These are phyloP conservation scores for Apus apus DNA, from an alignment of 2,113 vertebrate species.

Conservation along the genomic window DNA sequence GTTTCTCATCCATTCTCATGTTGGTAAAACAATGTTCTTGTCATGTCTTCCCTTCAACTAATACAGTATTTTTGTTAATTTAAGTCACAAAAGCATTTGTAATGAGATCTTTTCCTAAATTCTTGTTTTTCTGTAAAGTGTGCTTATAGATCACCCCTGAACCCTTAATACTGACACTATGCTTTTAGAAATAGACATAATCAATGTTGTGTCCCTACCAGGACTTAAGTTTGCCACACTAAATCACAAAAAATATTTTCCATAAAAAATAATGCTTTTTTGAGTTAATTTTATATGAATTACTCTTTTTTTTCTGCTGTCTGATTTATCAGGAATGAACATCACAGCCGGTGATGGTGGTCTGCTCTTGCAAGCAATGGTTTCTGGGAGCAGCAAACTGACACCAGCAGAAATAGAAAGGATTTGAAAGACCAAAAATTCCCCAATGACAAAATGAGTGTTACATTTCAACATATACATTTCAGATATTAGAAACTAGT, in stretches of 20 bases:
- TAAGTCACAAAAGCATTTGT: neutral
- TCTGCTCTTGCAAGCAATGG: neutral
- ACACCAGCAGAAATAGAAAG: neutral
- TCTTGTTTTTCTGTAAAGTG: neutral
- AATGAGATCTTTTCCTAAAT: neutral
- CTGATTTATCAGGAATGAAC: neutral
- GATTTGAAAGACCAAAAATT: neutral
- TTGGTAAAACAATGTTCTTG: neutral
- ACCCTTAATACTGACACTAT: neutral
- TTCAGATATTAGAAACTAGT: neutral
- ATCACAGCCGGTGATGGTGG: neutral
- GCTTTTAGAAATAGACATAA: neutral
- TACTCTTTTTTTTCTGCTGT: neutral
- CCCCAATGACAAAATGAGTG: neutral
- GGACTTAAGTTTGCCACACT: neutral
- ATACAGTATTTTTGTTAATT: neutral
- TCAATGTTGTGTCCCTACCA: neutral
- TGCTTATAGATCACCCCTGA: neutral
- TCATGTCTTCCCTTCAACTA: neutral
- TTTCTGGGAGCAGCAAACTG: neutral
- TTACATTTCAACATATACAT: neutral
- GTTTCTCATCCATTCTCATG: neutral
- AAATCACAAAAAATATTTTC: neutral
- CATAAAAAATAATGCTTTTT: neutral
- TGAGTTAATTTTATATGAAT: neutral